These are phyloP conservation scores for Glaucopsyche alexis DNA, from an alignment of 2,888 invertebrate species.

Conservation along the genomic window DNA sequence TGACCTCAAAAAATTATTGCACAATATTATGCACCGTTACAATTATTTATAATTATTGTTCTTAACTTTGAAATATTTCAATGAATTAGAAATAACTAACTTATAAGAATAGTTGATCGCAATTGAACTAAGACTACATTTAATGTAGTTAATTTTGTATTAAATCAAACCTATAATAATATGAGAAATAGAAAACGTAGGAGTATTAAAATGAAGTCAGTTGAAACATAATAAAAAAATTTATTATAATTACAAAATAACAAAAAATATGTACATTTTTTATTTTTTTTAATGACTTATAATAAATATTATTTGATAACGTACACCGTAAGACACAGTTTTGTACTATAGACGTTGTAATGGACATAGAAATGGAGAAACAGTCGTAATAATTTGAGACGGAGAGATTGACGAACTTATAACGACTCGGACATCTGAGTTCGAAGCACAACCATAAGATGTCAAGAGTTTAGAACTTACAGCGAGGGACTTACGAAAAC, in stretches of 20 bases:
- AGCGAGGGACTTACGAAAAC: neutral
- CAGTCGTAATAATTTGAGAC: neutral
- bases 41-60: neutral
- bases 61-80: no score
- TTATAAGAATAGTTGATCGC: neutral
- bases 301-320: constrained; percentile 1
- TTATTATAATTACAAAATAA: neutral
- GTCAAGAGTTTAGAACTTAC: neutral
- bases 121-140: neutral
- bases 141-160: neutral
- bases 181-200: neutral
- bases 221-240: constrained; percentile 17
- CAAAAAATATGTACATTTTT: constrained; percentile 2
- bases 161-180: neutral
- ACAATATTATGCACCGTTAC: neutral
- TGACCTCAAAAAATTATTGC: constrained; percentile 10
- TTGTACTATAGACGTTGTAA: constrained; percentile 30
- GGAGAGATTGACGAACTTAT: neutral
- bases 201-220: constrained; percentile 18
- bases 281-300: neutral
- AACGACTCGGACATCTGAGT: neutral
- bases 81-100: no score
- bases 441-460: neutral
- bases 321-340: constrained; percentile 31
- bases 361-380: neutral